phyloP scores from a whole-genome alignment of 2,888 invertebrate species.

The Girardia tigrina region DNA sequence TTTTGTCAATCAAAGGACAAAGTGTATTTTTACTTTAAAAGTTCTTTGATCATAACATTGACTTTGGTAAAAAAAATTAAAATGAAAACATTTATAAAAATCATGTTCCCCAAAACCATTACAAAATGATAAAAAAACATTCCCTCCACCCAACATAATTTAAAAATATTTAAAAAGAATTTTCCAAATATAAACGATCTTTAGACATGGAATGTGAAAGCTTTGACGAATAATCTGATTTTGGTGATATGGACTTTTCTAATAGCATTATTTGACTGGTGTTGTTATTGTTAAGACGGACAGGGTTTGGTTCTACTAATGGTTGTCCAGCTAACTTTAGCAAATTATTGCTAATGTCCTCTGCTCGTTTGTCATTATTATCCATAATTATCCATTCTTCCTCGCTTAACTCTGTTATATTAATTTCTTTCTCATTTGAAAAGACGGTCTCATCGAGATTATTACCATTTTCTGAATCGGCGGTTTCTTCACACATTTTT shows the following conservation, averaged over 20 bases:
- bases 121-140: neutral
- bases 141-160: neutral
- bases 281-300: slow-evolving; percentile 25
- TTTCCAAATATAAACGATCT: neutral
- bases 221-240: neutral
- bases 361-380: slow-evolving; percentile 33
- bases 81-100: neutral
- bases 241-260: neutral
- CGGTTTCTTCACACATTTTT: slow-evolving; percentile 19
- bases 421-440: neutral
- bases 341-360: slow-evolving; percentile 33
- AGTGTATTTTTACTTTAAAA: too few species aligned
- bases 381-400: slow-evolving; percentile 36
- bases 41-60: too few species aligned
- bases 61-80: neutral
- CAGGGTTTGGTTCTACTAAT: slow-evolving; percentile 34
- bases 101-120: neutral
- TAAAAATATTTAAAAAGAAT: neutral
- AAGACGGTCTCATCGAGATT: neutral
- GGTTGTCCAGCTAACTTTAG: slow-evolving; percentile 31
- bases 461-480: neutral
- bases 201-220: neutral
- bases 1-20: too few species aligned
- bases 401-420: slow-evolving; percentile 27
- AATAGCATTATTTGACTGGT: neutral